These are phyloP conservation scores for Paraplagusia blochii DNA, from an alignment of 2,113 vertebrate species.

Conservation along the genomic window DNA sequence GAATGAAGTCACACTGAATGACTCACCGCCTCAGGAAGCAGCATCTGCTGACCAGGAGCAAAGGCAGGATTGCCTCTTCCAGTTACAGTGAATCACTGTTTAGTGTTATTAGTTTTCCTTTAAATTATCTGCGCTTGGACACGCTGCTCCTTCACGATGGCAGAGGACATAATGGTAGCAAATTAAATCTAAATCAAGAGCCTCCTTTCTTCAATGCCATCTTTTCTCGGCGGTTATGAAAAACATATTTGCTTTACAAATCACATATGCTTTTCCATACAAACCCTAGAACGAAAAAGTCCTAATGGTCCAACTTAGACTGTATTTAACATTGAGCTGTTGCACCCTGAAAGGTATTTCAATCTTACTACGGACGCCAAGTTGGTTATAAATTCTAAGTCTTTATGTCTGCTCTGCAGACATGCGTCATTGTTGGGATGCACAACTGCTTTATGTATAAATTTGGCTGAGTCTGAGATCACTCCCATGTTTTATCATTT, in stretches of 20 bases:
- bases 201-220: no score
- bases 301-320: neutral
- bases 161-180: neutral
- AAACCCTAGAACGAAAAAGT: no score
- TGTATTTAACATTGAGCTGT: neutral
- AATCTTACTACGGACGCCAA: neutral
- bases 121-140: neutral
- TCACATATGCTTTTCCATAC: no score
- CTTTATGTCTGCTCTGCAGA: no score
- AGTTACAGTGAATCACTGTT: neutral
- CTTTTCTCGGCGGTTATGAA: no score
- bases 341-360: neutral
- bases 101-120: neutral
- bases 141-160: neutral
- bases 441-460: neutral
- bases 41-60: neutral
- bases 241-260: no score
- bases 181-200: no score
- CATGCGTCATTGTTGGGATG: no score
- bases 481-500: neutral
- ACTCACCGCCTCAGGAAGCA: constrained; percentile 5
- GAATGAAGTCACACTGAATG: constrained; percentile 1
- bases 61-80: neutral
- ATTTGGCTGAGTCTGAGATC: neutral
- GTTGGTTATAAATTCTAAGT: neutral